These are phyloP conservation scores for Ptilodon capucinus DNA, from an alignment of 2,888 invertebrate species.

Conservation along the genomic window DNA sequence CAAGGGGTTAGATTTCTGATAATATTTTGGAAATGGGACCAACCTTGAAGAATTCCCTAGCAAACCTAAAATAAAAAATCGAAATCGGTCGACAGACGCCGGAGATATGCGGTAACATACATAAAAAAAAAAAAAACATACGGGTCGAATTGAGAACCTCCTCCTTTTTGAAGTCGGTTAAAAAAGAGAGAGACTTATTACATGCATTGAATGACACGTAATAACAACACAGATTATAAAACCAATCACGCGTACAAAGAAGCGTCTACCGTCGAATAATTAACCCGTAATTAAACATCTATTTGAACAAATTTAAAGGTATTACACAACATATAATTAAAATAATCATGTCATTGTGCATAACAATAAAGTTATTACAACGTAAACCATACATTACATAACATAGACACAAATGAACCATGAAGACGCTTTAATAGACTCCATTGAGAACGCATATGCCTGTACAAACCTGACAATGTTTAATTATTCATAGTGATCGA, in stretches of 20 bases:
- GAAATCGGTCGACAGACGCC: too few species aligned
- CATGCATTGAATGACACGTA: not conserved
- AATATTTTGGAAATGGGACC: too few species aligned
- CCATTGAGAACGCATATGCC: constrained; percentile 10
- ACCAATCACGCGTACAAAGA: not conserved
- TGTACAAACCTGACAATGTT: constrained; percentile 15
- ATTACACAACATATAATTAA: constrained; percentile 20
- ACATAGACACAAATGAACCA: constrained; percentile 14
- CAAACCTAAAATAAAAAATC: too few species aligned
- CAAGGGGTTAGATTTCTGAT: too few species aligned
- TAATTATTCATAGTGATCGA: constrained; percentile 16
- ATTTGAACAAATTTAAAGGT: constrained; percentile 28
- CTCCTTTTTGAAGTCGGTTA: too few species aligned
- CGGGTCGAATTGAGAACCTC: too few species aligned
- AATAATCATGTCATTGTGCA: constrained; percentile 22
- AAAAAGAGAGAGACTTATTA: too few species aligned
- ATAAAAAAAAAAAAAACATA: too few species aligned
- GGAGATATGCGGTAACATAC: too few species aligned
- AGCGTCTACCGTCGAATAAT: not conserved
- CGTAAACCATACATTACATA: constrained; percentile 16
- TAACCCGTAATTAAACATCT: constrained; percentile 21
- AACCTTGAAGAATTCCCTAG: too few species aligned
- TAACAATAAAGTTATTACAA: constrained; percentile 27
- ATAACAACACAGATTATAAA: not conserved
- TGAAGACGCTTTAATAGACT: constrained; percentile 6